Percentiles rank a stretch among this genome's conserved stretches.
These are phyloP conservation scores for Rhynchopsitta pachyrhyncha DNA, from an alignment of 2,113 vertebrate genomes.

Conservation along the genomic window DNA sequence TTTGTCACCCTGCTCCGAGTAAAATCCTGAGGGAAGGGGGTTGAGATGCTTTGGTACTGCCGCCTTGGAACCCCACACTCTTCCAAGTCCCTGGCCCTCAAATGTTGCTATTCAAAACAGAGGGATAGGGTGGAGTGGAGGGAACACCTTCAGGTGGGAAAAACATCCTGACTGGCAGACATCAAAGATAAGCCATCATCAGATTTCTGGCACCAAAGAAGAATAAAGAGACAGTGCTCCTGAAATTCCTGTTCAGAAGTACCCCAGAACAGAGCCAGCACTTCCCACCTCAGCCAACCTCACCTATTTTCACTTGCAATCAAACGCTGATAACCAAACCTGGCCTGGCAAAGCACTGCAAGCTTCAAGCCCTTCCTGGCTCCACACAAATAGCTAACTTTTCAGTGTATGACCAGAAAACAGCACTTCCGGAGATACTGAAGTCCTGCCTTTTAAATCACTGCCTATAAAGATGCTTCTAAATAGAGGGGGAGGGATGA, in stretches of 20 bases:
- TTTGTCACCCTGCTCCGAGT: not conserved
- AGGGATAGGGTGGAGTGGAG: not conserved
- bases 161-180: constrained; percentile 31
- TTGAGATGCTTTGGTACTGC: not conserved
- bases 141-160: constrained; percentile 50
- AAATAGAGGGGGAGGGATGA: accelerated
- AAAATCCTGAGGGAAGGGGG: not conserved
- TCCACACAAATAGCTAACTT: not conserved
- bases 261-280: constrained; percentile 40
- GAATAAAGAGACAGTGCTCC: constrained; percentile 46
- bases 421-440: not conserved
- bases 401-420: not conserved
- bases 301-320: constrained; percentile 48
- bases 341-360: not conserved
- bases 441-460: not conserved
- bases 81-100: not conserved
- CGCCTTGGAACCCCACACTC: not conserved
- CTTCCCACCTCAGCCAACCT: constrained; percentile 44
- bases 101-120: constrained; percentile 21
- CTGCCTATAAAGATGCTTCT: not conserved
- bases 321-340: constrained; percentile 32
- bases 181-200: constrained; percentile 53
- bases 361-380: not conserved
- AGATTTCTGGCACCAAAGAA: constrained; percentile 36
- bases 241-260: constrained; percentile 55